A percentile compares a stretch with the other conserved stretches of the same genome.
These are phyloP conservation scores for Drosophila gunungcola DNA, from an alignment of 1,140 invertebrate genomes.

Conservation along the genomic window DNA sequence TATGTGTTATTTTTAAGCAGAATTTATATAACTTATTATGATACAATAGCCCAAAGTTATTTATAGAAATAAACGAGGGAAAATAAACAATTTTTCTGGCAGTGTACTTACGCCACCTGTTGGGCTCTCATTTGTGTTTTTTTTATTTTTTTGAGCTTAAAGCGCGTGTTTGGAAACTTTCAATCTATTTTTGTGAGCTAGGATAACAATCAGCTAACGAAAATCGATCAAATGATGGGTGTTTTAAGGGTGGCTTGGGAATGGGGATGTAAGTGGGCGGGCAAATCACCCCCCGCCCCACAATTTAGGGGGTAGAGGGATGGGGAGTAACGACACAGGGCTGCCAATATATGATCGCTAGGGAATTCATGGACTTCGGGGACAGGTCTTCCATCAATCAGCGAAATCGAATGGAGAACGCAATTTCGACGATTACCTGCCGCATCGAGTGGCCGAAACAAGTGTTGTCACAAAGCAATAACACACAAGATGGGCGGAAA, in stretches of 20 bases:
- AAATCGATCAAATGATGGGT: constrained; percentile 35
- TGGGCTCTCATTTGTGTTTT: constrained; percentile 7
- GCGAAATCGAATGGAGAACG: constrained; percentile 26
- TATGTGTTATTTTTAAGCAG: not conserved
- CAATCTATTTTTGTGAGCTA: constrained; percentile 29
- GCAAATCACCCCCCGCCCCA: not conserved
- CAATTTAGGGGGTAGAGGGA: too few species aligned
- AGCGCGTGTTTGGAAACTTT: constrained; percentile 41
- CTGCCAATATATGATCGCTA: constrained; percentile 9
- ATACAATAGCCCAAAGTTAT: too few species aligned
- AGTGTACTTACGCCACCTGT: constrained; percentile 35
- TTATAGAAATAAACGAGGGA: too few species aligned
- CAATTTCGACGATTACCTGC: constrained; percentile 38
- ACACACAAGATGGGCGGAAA: constrained; percentile 6
- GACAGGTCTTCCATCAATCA: constrained; percentile 44
- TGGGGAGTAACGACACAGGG: not conserved
- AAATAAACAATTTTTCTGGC: not conserved
- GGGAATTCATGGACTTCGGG: not conserved
- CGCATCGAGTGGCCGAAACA: constrained; percentile 22
- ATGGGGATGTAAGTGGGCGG: not conserved
- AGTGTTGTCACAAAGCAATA: constrained; percentile 33
- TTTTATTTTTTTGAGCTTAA: constrained; percentile 24
- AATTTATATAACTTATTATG: too few species aligned
- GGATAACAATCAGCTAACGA: constrained; percentile 22
- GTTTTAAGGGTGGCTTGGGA: constrained; percentile 1